Percentiles rank a stretch among this genome's conserved stretches.
Evolutionary conservation across 2,888 invertebrate species (phyloP).

Genomic region (Spisula subtruncata): DNA sequence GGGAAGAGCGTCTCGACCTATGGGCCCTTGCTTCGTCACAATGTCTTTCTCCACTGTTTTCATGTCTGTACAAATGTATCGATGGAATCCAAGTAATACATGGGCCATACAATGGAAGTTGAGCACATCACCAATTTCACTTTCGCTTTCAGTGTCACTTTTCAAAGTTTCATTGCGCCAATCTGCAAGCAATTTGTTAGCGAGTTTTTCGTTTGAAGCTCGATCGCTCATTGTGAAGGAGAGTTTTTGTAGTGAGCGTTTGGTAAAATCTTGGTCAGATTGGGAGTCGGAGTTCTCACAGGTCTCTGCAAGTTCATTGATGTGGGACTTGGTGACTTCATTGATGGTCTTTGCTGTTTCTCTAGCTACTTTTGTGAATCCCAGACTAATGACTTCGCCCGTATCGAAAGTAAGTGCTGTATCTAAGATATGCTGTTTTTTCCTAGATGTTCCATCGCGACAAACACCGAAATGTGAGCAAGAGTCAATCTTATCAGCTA

Average conservation of each 20-base stretch:
- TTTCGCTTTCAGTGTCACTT: background rate
- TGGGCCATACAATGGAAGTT: no score
- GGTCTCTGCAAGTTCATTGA: constrained; percentile 31
- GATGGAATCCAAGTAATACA: no score
- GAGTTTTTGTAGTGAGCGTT: no score
- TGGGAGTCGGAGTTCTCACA: background rate
- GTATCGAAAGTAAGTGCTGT: constrained; percentile 51
- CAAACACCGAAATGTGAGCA: constrained; percentile 51
- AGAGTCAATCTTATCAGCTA: constrained; percentile 41
- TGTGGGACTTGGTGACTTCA: constrained; percentile 18
- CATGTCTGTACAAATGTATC: no score
- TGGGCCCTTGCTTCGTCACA: no score
- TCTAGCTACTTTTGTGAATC: constrained; percentile 32
- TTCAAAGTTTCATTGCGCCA: no score
- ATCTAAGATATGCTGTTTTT: constrained; percentile 7
- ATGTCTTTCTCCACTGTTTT: no score
- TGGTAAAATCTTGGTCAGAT: background rate
- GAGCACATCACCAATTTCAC: no score
- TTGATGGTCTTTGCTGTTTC: constrained; percentile 50
- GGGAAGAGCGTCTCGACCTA: no score
- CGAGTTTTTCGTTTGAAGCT: no score
- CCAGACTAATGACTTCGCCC: constrained; percentile 49
- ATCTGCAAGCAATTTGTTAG: no score
- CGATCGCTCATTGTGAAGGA: no score
- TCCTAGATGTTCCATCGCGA: constrained; percentile 54